Conservation (phyloP, 2,113 vertebrate genomes). For the Mastomys coucha region DNA sequence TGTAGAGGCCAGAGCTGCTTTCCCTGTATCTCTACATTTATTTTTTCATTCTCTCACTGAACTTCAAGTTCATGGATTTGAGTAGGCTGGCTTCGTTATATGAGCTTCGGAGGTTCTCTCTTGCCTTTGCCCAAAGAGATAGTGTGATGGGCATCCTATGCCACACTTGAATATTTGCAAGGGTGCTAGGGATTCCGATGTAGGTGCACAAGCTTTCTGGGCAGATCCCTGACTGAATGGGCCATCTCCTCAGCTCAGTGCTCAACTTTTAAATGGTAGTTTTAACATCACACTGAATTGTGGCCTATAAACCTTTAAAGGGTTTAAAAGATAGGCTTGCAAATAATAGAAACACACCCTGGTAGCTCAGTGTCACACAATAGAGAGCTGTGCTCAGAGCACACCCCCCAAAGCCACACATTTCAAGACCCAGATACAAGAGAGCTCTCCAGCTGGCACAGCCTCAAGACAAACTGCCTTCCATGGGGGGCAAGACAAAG, state of each 20-base stretch:
- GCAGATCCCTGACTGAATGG: background rate
- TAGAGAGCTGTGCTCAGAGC: background rate
- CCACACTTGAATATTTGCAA: background rate
- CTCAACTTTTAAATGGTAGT: slow-evolving; percentile 72
- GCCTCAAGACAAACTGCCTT: slow-evolving; percentile 61
- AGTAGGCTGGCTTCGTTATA: background rate
- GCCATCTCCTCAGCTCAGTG: background rate
- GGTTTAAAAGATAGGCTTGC: slow-evolving; percentile 67
- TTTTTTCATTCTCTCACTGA: background rate
- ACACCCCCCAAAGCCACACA: background rate
- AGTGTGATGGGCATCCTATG: background rate
- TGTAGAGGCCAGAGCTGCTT: background rate
- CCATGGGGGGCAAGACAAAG: slow-evolving; percentile 58
- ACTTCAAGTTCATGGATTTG: background rate
- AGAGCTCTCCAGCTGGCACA: slow-evolving; percentile 25
- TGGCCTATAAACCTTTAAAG: slow-evolving; percentile 76
- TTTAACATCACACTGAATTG: slow-evolving; percentile 15
- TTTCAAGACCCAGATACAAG: slow-evolving; percentile 69
- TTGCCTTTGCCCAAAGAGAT: background rate
- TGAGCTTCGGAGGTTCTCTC: background rate
- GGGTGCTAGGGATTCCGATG: background rate
- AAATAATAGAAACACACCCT: slow-evolving; percentile 50
- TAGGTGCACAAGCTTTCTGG: background rate
- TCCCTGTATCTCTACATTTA: background rate
- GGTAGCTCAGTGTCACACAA: slow-evolving; percentile 48